Evolutionary conservation across 2,797 vertebrate species (phyloP), one percentile per base, ranked within the genome.

Genomic region (Taeniopygia guttata): DNA sequence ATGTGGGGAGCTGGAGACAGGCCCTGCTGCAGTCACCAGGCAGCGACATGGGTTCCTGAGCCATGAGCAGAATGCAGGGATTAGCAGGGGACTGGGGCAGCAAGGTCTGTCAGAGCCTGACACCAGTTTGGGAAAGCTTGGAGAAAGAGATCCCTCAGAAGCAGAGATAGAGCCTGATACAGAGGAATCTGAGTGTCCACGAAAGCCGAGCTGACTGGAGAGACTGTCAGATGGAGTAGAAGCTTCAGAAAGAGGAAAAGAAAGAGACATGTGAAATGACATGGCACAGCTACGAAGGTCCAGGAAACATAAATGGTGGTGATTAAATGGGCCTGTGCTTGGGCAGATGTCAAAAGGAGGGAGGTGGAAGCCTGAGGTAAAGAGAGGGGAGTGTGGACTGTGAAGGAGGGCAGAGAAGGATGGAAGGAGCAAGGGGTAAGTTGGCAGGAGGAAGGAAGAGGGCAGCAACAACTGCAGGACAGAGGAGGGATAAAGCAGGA

Each of bases 391-490:
- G 38, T 5, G 10, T 73, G 43, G 43, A 29, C 52, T 62, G 10
- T 32, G 46, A 40, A 48, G 10, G 40, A 49, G 54, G 16, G 16
- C 29, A 38, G 13, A 16, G 52, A 54, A 66, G 52, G 25, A 18
- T 36, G n/a, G 52, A 77, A 51, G 20, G 18, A 26, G 12, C 8
- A 38, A 42, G 12, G 23, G 15, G 25, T 80, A 34, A 20, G 5
- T 25, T 32, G 29, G 36, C n/a, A 69, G 73, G 32, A 68, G 16
- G 26, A 60, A 60, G 36, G 48, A 84, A 77, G 45, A 74, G 43
- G 14, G 7, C 38, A 74, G 11, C 29, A 3, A 1, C 0, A 0
- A 32, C 29, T 69, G 29, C 25, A 5, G 27, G 63, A 60, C 16
- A 13, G 16, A 25, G 14, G n/a, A 75, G n/a, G 40, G 38, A 62